phyloP scores from a whole-genome alignment of 1,140 invertebrate genomes.

The Brachionus manjavacas region DNA sequence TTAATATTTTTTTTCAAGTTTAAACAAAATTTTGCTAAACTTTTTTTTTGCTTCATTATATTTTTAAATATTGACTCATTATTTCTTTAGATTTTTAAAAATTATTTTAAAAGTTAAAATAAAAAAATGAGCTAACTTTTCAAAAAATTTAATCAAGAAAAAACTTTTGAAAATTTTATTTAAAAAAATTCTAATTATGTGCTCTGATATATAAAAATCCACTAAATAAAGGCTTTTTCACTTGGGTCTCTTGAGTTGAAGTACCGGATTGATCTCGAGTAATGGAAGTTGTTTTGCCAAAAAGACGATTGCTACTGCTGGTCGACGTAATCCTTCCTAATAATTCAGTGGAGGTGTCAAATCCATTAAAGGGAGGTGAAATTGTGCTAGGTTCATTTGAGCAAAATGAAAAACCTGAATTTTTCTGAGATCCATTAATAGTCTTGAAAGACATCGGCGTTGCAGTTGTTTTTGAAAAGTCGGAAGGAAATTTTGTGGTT shows the following conservation, averaged over 20 bases:
- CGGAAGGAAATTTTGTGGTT: too few species aligned
- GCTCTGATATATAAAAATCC: not conserved
- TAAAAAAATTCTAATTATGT: too few species aligned
- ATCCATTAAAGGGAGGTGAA: constrained; percentile 44
- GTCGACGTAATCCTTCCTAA: not conserved
- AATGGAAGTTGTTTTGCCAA: not conserved
- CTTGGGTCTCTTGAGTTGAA: not conserved
- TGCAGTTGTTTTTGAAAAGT: not conserved
- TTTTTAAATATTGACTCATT: too few species aligned
- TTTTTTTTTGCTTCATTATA: too few species aligned
- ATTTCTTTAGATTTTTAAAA: too few species aligned
- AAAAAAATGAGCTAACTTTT: too few species aligned
- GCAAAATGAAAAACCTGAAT: constrained; percentile 49
- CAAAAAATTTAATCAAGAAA: too few species aligned
- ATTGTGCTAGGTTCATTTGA: constrained; percentile 21
- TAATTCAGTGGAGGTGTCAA: constrained; percentile 30
- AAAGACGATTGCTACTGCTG: not conserved
- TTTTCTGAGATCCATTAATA: constrained; percentile 33
- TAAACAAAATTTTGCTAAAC: too few species aligned
- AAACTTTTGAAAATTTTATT: too few species aligned
- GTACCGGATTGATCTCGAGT: not conserved
- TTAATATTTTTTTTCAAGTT: too few species aligned
- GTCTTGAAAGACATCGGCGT: not conserved
- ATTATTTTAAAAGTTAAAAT: too few species aligned
- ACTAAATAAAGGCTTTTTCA: not conserved